Evolutionary conservation across 2,113 vertebrate genomes (phyloP), one percentile per base, ranked within the genome.

Genomic region (Ceuthmochares aereus): DNA sequence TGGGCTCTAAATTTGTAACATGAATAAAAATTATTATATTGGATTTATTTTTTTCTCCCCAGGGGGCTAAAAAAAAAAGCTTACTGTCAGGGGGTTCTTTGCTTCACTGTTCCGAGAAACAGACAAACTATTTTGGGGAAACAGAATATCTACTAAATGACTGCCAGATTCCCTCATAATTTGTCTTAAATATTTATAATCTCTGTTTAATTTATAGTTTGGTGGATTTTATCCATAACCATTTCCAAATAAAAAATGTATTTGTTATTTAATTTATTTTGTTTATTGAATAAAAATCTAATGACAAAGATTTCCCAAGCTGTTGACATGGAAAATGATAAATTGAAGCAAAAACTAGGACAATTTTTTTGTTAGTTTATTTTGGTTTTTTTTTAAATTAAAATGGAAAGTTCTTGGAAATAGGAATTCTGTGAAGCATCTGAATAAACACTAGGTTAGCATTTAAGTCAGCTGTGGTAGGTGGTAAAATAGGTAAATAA

Each of bases 381-480:
- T 23, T 17, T 29, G 9, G 40, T 40, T 40, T 40, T 63, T 85
- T 89, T 27, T 86, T 94, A 22, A 96, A 90, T 93, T 94, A 80
- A 96, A 97, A 96, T 68, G 40, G 75, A 94, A 95, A 30, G 51
- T 32, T 86, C 34, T 67, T 42, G 58, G 72, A 82, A 73, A 12
- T 42, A 67, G 29, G 63, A 92, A 72, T 23, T 86, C 18, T 68
- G 66, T 70, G 67, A 96, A 82, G 21, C 84, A 79, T 84, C 95
- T 97, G 88, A 97, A 96, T 83, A 97, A 96, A 97, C 52, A 96
- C 17, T 29, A 83, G 87, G 97, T 97, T 97, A 97, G 60, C 90
- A 97, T 96, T 95, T 96, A 97, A 93, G 77, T 94, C 84, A 95
- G 23, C 63, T 97, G 51, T 80, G 58, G 45, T 83, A 66, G 37